A percentile compares a stretch with the other conserved stretches of the same genome.
Conservation (phyloP, 2,888 invertebrate genomes). For the Seira musarum region DNA sequence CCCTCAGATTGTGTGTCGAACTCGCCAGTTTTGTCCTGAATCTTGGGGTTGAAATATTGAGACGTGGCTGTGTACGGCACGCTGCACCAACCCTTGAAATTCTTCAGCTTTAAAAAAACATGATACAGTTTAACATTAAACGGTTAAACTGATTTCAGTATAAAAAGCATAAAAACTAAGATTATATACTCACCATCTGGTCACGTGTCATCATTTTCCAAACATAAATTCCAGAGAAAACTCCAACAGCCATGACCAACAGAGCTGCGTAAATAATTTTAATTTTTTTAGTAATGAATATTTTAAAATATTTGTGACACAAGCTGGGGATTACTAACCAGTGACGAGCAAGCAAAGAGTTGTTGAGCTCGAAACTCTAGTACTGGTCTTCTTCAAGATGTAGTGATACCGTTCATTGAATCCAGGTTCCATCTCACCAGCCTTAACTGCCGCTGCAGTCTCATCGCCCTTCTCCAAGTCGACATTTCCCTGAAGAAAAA, state of each 20-base stretch:
- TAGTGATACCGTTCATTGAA: slow-evolving; percentile 72
- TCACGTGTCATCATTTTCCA: slow-evolving; percentile 81
- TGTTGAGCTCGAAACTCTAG: slow-evolving; percentile 77
- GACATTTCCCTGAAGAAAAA: slow-evolving; percentile 45
- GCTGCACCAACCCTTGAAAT: slow-evolving; percentile 81
- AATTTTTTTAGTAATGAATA: too few species aligned
- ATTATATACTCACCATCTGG: slow-evolving; percentile 70
- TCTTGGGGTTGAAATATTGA: slow-evolving; percentile 25
- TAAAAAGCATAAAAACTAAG: slow-evolving; percentile 3
- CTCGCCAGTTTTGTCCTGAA: too few species aligned
- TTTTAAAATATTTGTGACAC: too few species aligned
- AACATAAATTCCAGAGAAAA: slow-evolving; percentile 81
- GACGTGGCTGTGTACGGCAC: slow-evolving; percentile 76
- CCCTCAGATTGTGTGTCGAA: slow-evolving; percentile 47
- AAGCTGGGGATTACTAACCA: slow-evolving; percentile 21
- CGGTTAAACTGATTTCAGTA: not conserved
- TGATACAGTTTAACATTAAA: not conserved
- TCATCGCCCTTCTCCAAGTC: slow-evolving; percentile 53
- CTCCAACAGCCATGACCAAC: slow-evolving; percentile 81
- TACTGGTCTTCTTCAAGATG: slow-evolving; percentile 73
- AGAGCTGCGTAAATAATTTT: slow-evolving; percentile 75
- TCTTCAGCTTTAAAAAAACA: slow-evolving; percentile 74
- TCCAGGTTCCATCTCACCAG: slow-evolving; percentile 54
- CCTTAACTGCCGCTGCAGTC: slow-evolving; percentile 49
- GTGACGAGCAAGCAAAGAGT: slow-evolving; percentile 81